phyloP scores from a whole-genome alignment of 2,113 vertebrate genomes.

The Pungitius pungitius region DNA sequence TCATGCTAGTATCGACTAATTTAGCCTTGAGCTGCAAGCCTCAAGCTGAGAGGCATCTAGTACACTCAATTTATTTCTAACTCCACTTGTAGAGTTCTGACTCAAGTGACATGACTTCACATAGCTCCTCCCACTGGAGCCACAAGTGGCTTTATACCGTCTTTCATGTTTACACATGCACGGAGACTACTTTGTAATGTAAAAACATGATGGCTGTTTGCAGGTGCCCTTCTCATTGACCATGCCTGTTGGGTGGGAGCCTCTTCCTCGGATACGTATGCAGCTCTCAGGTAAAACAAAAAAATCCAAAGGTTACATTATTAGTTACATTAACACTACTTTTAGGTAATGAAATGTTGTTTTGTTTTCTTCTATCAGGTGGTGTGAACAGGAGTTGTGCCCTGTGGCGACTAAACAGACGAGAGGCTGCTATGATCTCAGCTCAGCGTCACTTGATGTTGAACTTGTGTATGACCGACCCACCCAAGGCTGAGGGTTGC shows the following conservation, averaged over 20 bases:
- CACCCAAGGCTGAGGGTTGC: slow-evolving; percentile 20
- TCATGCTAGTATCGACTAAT: not conserved
- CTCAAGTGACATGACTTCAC: too few relatives aligned
- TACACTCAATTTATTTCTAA: not conserved
- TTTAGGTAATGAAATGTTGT: not conserved
- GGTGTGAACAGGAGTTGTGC: slow-evolving; percentile 85
- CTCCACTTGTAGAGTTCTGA: too few relatives aligned
- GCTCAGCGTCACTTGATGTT: slow-evolving; percentile 60
- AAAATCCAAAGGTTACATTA: not conserved
- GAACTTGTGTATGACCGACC: slow-evolving; percentile 75
- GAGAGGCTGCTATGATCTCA: slow-evolving; percentile 68
- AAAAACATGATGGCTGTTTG: slow-evolving; percentile 21
- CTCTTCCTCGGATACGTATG: slow-evolving; percentile 63
- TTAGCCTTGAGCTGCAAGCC: not conserved
- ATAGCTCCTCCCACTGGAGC: not conserved
- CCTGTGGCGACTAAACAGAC: slow-evolving; percentile 66
- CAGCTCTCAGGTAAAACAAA: slow-evolving; percentile 77
- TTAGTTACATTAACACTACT: not conserved
- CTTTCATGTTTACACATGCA: not conserved
- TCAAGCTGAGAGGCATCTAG: not conserved
- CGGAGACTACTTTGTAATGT: not conserved
- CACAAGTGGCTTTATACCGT: not conserved
- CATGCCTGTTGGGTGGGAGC: slow-evolving; percentile 78
- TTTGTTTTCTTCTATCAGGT: slow-evolving; percentile 72
- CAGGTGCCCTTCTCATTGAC: slow-evolving; percentile 84